Evolutionary conservation across 2,888 invertebrate species (phyloP), one percentile per base, ranked within the genome.

Genomic region (Suillia variegata): DNA sequence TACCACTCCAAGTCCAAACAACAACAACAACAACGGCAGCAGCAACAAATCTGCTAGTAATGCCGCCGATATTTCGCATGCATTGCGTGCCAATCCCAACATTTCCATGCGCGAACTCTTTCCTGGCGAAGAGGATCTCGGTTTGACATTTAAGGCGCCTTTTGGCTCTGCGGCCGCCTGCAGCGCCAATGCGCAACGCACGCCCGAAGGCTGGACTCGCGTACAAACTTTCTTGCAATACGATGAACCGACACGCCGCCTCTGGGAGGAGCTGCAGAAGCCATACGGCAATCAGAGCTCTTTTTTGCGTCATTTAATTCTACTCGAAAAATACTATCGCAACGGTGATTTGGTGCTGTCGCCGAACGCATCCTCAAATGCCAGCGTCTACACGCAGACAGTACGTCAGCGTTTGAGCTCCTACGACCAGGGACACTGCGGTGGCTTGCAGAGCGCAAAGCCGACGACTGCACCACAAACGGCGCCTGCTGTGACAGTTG

Each of bases 211-310:
- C 0, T 93, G 93, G 93, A 92, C 93, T 68, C 90, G 91, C 62
- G 91, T 92, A 67, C 87, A 87, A 65, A 87, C 91, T 0, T 87
- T 89, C 70, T 88, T 94, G 55, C 93, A 93, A 71, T 93, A 92
- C 66, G 93, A 93, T 71, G 84, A 86, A 13, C 91, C 92, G n/a
- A 93, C 93, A 0, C 91, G 90, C 60, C 85, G 86, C 5, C 83
- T 93, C 2, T 94, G 93, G 92, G 89, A 90, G 63, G 91, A 92
- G 68, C 78, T 94, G 38, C 92, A 93, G 74, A 88, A 92, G 75
- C 94, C 94, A 0, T 94, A 94, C 69, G 94, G 93, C 2, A 93
- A 92, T 78, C 92, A 92, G 71, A 92, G 93, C 47, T 93, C 93
- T 66, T 94, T 94, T 75, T 81, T 94, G 1, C 85, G 93, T 6